Evolutionary conservation across 2,888 invertebrate species (phyloP).

Genomic region (Colletes collaris): DNA sequence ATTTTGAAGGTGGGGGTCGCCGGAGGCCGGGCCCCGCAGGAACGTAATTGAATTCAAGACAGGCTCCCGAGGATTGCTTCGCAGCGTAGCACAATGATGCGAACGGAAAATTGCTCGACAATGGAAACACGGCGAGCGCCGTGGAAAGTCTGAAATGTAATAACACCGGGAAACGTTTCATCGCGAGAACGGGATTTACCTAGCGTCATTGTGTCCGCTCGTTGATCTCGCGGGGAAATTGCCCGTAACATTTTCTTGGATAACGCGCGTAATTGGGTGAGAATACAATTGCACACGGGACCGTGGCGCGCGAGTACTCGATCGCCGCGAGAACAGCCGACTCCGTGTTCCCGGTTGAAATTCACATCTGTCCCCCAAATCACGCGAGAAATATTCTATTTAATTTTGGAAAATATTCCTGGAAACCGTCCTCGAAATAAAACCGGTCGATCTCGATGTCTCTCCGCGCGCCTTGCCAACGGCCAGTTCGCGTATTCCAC

Average conservation of each 20-base stretch:
- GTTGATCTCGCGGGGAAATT: conserved; percentile 44
- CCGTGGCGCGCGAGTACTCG: neutral
- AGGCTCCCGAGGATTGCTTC: neutral
- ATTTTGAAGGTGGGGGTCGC: conserved; percentile 24
- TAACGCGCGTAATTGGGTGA: conserved; percentile 37
- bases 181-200: conserved; percentile 29
- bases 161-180: conserved; percentile 29
- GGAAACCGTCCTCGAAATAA: no score
- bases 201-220: conserved; percentile 24
- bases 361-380: no score
- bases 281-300: conserved; percentile 11
- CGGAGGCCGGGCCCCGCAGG: neutral
- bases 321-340: neutral
- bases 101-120: conserved; percentile 29
- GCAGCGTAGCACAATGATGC: conserved; percentile 6
- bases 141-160: conserved; percentile 36
- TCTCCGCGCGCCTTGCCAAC: neutral
- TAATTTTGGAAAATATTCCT: no score
- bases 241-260: conserved; percentile 32
- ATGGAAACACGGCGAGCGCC: conserved; percentile 23
- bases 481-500: neutral
- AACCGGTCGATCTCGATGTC: no score
- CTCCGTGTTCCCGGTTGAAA: neutral
- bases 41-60: conserved; percentile 31
- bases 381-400: no score